phyloP scores from a whole-genome alignment of 2,888 invertebrate genomes.

The Sturmia bella region DNA sequence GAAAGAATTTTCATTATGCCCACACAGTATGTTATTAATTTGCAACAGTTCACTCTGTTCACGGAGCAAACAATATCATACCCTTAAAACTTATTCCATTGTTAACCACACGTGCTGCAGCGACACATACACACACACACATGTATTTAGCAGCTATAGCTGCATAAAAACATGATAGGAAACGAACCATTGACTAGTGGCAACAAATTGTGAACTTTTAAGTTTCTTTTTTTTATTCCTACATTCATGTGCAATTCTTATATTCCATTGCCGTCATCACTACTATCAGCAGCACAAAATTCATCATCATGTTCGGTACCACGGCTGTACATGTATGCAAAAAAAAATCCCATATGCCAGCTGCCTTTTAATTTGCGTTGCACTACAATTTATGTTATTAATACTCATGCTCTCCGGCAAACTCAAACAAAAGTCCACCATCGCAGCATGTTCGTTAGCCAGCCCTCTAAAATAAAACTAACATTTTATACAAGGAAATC shows the following conservation, averaged over 20 bases:
- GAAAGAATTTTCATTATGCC: no score
- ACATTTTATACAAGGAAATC: neutral
- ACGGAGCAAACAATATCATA: no score
- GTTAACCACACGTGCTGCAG: no score
- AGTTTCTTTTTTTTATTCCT: constrained; percentile 13
- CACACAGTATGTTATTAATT: no score
- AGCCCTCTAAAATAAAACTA: constrained; percentile 7
- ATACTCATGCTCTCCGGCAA: constrained; percentile 40
- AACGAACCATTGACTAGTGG: constrained; percentile 41
- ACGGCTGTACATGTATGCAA: constrained; percentile 17
- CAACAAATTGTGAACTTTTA: constrained; percentile 58
- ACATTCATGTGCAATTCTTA: constrained; percentile 3
- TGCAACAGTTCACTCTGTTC: no score
- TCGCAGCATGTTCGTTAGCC: constrained; percentile 2
- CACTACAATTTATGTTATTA: constrained; percentile 70
- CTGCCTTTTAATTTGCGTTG: constrained; percentile 69
- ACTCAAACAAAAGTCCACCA: neutral
- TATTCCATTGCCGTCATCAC: constrained; percentile 12
- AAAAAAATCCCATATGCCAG: constrained; percentile 67
- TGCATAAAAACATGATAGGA: constrained; percentile 35
- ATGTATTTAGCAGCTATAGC: neutral
- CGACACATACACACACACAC: neutral
- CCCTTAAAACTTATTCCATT: no score
- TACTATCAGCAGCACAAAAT: constrained; percentile 35
- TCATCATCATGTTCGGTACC: constrained; percentile 40